A percentile compares a stretch with the other conserved stretches of the same genome.
These are phyloP conservation scores for Epizoanthus fatuus DNA, from an alignment of 92 coral and sea anemone genomes.

Conservation along the genomic window DNA sequence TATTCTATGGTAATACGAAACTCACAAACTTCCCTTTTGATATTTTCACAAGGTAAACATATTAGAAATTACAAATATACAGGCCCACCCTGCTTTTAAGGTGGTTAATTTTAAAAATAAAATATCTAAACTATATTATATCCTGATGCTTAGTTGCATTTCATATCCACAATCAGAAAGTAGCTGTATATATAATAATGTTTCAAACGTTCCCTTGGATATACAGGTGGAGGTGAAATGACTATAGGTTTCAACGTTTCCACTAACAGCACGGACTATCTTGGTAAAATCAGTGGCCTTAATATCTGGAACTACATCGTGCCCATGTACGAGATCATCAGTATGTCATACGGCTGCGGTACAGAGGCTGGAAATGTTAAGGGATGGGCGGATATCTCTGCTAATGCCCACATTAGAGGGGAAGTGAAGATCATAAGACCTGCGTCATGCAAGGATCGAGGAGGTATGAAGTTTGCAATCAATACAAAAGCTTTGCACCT, in stretches of 20 bases:
- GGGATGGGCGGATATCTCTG: background rate
- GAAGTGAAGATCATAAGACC: background rate
- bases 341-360: slow-evolving; percentile 11
- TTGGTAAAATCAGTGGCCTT: slow-evolving; percentile 5
- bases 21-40: no score
- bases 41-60: no score
- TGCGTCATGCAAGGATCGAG: slow-evolving; percentile 10
- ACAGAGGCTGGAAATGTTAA: background rate
- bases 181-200: no score
- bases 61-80: no score
- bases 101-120: no score
- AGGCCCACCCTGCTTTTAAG: no score
- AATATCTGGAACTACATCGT: background rate
- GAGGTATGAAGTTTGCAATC: background rate
- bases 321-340: background rate
- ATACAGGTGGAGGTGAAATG: background rate
- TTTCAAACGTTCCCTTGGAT: background rate
- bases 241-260: background rate
- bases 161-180: no score
- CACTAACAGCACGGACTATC: background rate
- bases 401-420: background rate
- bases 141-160: no score
- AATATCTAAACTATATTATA: no score
- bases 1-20: no score
- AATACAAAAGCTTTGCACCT: no score